Evolutionary conservation across 1,140 invertebrate genomes (phyloP).

Genomic region (Drosophila jambulina): DNA sequence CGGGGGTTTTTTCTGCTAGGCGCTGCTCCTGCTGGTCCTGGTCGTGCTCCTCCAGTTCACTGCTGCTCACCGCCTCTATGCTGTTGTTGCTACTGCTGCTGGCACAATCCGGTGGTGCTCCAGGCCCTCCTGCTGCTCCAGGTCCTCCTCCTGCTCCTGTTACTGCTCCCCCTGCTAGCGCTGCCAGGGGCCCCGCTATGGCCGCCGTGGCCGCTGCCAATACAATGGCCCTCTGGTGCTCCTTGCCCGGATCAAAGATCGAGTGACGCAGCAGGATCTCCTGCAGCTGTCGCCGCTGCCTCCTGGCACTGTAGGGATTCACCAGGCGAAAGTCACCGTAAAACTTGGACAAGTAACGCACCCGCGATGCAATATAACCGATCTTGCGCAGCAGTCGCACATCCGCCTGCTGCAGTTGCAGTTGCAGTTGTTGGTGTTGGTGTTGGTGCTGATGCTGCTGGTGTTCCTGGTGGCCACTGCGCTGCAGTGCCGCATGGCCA

Average conservation of each 20-base stretch:
- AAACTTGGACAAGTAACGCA: slow-evolving; percentile 74
- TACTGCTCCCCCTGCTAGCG: slow-evolving; percentile 11
- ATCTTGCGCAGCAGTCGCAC: slow-evolving; percentile 77
- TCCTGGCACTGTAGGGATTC: slow-evolving; percentile 78
- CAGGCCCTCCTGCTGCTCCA: neutral
- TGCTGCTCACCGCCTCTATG: slow-evolving; percentile 34
- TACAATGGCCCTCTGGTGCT: slow-evolving; percentile 59
- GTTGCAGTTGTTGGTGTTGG: slow-evolving; percentile 41
- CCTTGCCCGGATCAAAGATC: slow-evolving; percentile 75
- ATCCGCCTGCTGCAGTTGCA: slow-evolving; percentile 60
- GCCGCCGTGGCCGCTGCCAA: slow-evolving; percentile 67
- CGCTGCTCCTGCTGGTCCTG: slow-evolving; percentile 7
- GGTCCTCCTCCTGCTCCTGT: neutral
- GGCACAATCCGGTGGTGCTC: neutral
- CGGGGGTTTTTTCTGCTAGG: neutral
- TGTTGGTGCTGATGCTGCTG: slow-evolving; percentile 31
- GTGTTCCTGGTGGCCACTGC: slow-evolving; percentile 27
- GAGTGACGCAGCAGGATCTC: slow-evolving; percentile 78
- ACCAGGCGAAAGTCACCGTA: slow-evolving; percentile 75
- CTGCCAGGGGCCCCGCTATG: slow-evolving; percentile 46
- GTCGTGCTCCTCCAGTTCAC: slow-evolving; percentile 43
- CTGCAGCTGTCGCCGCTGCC: slow-evolving; percentile 75
- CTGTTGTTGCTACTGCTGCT: slow-evolving; percentile 45
- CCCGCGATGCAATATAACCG: slow-evolving; percentile 79
- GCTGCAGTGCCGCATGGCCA: slow-evolving; percentile 55